Percentiles rank a stretch among this genome's conserved stretches.
Conservation (phyloP, 2,888 invertebrate genomes). For the Scaptomyza reducta region DNA sequence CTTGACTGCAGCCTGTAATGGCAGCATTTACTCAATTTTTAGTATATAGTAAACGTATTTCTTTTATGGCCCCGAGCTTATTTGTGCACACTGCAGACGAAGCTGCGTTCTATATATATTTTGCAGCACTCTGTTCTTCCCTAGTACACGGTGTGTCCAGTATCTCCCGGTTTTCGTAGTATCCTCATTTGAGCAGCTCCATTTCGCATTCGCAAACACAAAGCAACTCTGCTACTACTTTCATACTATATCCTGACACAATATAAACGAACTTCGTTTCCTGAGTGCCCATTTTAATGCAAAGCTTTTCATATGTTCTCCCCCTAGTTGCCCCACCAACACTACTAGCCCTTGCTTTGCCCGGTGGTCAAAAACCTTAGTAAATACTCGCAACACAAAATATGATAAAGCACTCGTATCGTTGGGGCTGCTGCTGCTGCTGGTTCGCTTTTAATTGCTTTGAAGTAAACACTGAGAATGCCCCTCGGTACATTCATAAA, state of each 20-base stretch:
- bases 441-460: conserved; percentile 74
- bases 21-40: conserved; percentile 78
- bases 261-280: conserved; percentile 79
- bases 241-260: conserved; percentile 68
- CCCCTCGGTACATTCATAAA: conserved; percentile 72
- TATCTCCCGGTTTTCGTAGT: not conserved
- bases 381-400: conserved; percentile 72
- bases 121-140: conserved; percentile 5
- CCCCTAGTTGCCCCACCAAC: not conserved
- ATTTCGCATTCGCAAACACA: conserved; percentile 50
- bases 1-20: conserved; percentile 71
- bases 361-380: conserved; percentile 52
- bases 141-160: not conserved
- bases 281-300: conserved; percentile 78
- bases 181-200: conserved; percentile 1
- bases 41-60: conserved; percentile 79
- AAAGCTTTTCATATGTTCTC: conserved; percentile 66
- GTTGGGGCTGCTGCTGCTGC: conserved; percentile 27
- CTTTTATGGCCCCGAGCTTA: conserved; percentile 71
- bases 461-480: conserved; percentile 73
- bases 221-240: conserved; percentile 41
- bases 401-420: conserved; percentile 69
- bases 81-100: conserved; percentile 66
- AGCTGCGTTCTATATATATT: conserved; percentile 51
- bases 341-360: not conserved